Conservation (phyloP, 2,113 vertebrate genomes). For the Nycticebus coucang region DNA sequence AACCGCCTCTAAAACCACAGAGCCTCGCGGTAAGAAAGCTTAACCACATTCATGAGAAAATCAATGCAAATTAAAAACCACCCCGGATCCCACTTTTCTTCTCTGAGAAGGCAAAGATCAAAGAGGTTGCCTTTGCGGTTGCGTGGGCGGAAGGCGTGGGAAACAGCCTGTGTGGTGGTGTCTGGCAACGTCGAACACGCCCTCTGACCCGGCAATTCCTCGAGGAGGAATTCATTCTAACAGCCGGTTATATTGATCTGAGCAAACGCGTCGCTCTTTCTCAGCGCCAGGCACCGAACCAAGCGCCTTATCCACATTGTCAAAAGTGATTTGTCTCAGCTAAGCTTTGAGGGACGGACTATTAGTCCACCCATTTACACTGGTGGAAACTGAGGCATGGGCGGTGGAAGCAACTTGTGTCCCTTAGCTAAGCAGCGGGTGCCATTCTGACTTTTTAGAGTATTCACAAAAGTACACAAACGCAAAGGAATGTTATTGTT, state of each 20-base stretch:
- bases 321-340: accelerated
- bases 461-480: too few relatives aligned
- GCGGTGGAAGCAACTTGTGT: neutral
- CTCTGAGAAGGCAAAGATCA: neutral
- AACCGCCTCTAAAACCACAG: neutral
- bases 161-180: neutral
- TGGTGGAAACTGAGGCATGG: neutral
- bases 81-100: neutral
- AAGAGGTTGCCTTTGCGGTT: neutral
- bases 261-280: neutral
- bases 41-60: slow-evolving; percentile 10
- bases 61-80: slow-evolving; percentile 63
- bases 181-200: neutral
- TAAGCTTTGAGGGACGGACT: neutral
- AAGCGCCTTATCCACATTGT: neutral
- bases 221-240: neutral
- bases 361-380: accelerated
- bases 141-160: neutral
- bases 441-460: neutral
- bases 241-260: neutral
- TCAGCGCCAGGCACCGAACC: accelerated
- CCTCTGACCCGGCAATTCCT: neutral
- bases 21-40: neutral
- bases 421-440: neutral
- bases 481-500: too few relatives aligned